These are phyloP conservation scores for Brachionus paranguensis DNA, from an alignment of 1,140 invertebrate genomes.

Conservation along the genomic window DNA sequence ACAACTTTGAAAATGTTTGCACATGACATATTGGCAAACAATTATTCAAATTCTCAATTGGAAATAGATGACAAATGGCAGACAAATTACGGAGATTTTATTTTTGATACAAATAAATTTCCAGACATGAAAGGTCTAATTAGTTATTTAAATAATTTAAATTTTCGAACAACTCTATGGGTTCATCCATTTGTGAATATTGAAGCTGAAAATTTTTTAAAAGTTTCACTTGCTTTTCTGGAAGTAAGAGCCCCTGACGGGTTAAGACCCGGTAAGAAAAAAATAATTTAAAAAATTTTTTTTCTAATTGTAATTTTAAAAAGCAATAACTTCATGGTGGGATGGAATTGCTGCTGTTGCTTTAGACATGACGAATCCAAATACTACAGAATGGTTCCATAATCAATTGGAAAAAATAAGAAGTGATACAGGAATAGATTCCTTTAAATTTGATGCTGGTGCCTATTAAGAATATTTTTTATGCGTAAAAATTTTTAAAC, in stretches of 20 bases:
- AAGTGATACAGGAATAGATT: slow-evolving; percentile 63
- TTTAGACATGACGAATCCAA: slow-evolving; percentile 23
- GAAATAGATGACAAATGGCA: slow-evolving; percentile 72
- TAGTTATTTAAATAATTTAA: slow-evolving; percentile 60
- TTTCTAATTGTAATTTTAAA: neutral
- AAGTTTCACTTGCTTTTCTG: neutral
- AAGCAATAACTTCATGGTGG: slow-evolving; percentile 31
- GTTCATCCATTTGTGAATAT: slow-evolving; percentile 73
- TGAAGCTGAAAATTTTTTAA: slow-evolving; percentile 8
- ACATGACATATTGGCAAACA: slow-evolving; percentile 63
- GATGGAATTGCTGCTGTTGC: slow-evolving; percentile 23
- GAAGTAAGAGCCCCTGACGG: slow-evolving; percentile 37
- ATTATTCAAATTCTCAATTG: slow-evolving; percentile 70
- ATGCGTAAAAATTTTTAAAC: neutral
- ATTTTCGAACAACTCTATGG: slow-evolving; percentile 74
- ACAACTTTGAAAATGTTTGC: slow-evolving; percentile 62
- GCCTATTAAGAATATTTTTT: neutral
- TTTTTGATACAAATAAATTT: slow-evolving; percentile 68
- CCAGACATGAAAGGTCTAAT: slow-evolving; percentile 63
- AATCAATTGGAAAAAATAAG: neutral
- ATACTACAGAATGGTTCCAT: neutral
- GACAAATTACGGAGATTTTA: slow-evolving; percentile 62
- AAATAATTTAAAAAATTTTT: neutral
- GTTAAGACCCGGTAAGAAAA: neutral
- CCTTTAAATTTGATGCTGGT: slow-evolving; percentile 88